Base-by-base conservation (phyloP, 2,113 vertebrate genomes). In the Daphoenositta chrysoptera region DNA sequence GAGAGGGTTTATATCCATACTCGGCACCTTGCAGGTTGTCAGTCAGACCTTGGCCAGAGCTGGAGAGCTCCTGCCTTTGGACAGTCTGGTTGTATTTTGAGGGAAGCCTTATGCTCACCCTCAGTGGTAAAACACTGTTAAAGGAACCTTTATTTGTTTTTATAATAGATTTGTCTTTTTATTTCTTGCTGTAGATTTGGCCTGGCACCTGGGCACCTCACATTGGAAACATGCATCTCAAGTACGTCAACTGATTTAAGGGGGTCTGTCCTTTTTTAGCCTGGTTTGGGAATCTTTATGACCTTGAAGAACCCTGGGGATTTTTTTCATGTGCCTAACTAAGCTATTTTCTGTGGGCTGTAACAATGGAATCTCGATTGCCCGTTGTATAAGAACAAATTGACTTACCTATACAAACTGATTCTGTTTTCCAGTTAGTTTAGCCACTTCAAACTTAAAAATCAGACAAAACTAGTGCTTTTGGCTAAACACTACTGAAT, bases 151-250 rank as follows among this genome's bases (percentile, higher is more conserved):
- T 95, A 95, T 93, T 93, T 94, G 77, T 97, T 97, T 97, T 94
- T 96, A 86, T 95, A 87, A 96, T 96, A 97, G 97, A 72, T 90
- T 86, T 98, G 97, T 95, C 96, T 97, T 98, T 98, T 98, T 98
- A 97, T 97, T 98, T 96, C 97, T 97, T 87, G 97, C 97, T 98
- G 93, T 98, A 99, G 99, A 99, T 99, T 98, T 99, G 99, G 99
- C 99, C 99, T 97, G 99, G 99, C 97, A 99, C 99, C 97, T 99
- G 99, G 99, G 99, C 99, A 94, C 99, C 99, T 98, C 99, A 99
- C 97, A 99, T 99, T 98, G 99, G 99, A 98, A 99, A 99, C 93
- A 99, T 99, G 98, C 99, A 99, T 98, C 98, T 99, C 98, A 99
- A 99, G 98, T 99, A 99, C 97, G 99, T 99, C 98, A 99, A 99